A percentile compares a stretch with the other conserved stretches of the same genome.
Evolutionary conservation across 2,113 vertebrate genomes (phyloP).

Genomic region (Datnioides undecimradiatus): DNA sequence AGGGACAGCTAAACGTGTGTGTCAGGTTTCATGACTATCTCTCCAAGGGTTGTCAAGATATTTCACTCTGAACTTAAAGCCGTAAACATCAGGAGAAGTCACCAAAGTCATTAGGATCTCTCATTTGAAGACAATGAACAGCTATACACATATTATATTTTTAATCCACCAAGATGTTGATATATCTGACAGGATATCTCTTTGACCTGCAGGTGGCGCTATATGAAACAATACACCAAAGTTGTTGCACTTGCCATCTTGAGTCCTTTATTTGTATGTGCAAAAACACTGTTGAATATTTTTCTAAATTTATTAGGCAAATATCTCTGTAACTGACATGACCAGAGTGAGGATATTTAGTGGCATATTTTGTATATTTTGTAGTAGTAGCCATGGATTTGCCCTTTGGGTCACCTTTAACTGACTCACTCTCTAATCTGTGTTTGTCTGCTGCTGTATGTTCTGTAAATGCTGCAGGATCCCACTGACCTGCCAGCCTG

Average conservation of each 20-base stretch:
- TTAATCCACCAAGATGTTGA: no score
- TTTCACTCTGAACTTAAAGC: background rate
- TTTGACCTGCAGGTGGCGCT: no score
- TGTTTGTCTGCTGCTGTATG: constrained; percentile 33
- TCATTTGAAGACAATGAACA: no score
- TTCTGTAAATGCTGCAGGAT: constrained; percentile 57
- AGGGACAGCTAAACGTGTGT: no score
- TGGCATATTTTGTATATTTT: constrained; percentile 5
- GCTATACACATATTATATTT: no score
- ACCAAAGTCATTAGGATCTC: no score
- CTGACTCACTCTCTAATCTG: constrained; percentile 47
- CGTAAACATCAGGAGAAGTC: no score
- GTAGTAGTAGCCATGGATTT: background rate
- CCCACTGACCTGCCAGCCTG: constrained; percentile 45
- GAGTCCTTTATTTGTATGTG: background rate
- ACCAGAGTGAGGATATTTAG: background rate
- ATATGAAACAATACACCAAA: no score
- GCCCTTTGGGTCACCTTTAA: constrained; percentile 28
- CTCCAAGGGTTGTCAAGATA: background rate
- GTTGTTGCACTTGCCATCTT: background rate
- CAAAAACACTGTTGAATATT: background rate
- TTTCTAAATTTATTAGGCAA: background rate
- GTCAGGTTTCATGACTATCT: background rate
- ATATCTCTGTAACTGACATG: background rate
- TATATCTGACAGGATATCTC: no score